These are phyloP conservation scores for Octomys mimax DNA, from an alignment of 2,797 vertebrate genomes.

Conservation along the genomic window DNA sequence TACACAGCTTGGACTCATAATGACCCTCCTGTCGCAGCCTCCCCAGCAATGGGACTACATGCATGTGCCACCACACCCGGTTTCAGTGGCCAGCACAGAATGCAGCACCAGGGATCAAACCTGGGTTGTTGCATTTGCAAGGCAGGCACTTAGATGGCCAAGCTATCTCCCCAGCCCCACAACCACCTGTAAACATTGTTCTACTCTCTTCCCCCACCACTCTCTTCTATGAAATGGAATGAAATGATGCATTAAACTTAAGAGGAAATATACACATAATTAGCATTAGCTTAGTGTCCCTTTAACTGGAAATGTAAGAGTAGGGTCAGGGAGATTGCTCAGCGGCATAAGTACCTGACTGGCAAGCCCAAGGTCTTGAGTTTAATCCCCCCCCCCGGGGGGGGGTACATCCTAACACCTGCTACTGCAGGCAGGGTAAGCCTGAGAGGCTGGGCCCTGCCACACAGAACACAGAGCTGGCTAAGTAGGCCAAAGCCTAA, in stretches of 20 bases:
- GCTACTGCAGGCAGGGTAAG: not conserved
- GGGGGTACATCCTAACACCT: not conserved
- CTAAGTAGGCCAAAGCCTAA: not conserved
- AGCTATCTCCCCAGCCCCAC: not conserved
- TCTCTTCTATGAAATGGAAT: not conserved
- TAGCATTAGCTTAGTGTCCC: not conserved
- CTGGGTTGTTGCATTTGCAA: too few relatives aligned
- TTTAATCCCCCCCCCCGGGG: too few relatives aligned
- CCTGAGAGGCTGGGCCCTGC: not conserved
- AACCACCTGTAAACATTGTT: not conserved
- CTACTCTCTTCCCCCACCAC: not conserved
- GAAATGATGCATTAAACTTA: slow-evolving; percentile 25
- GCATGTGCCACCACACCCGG: too few relatives aligned
- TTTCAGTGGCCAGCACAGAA: too few relatives aligned
- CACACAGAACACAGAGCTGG: not conserved
- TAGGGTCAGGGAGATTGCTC: too few relatives aligned
- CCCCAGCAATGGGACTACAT: too few relatives aligned
- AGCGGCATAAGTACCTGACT: too few relatives aligned
- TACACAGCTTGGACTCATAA: too few relatives aligned
- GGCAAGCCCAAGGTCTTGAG: too few relatives aligned
- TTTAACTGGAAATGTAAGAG: not conserved
- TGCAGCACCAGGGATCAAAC: too few relatives aligned
- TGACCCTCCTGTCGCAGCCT: too few relatives aligned
- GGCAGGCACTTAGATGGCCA: too few relatives aligned
- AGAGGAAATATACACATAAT: not conserved